Evolutionary conservation across 2,113 vertebrate genomes (phyloP).

Genomic region (Coreoperca whiteheadi): DNA sequence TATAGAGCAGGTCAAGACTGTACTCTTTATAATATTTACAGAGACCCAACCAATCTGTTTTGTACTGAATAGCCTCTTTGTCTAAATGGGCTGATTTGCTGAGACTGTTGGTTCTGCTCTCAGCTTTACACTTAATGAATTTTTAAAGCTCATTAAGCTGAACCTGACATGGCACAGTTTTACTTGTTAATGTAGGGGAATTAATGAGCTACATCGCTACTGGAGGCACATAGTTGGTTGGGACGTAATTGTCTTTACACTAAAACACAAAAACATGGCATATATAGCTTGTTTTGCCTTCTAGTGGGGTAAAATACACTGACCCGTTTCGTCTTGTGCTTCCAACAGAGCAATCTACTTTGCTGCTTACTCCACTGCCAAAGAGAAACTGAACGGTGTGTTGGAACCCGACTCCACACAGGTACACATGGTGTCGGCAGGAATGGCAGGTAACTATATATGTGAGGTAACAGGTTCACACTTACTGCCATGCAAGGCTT

Average conservation of each 20-base stretch:
- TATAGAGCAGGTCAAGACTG: too few species aligned
- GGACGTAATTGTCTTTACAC: slow-evolving; percentile 31
- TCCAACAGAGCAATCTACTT: slow-evolving; percentile 95
- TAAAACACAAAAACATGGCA: slow-evolving; percentile 10
- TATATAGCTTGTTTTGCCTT: neutral
- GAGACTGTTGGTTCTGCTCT: slow-evolving; percentile 13
- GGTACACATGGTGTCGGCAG: slow-evolving; percentile 97
- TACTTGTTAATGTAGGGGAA: slow-evolving; percentile 25
- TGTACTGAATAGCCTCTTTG: slow-evolving; percentile 6
- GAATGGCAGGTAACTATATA: slow-evolving; percentile 91
- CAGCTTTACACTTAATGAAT: slow-evolving; percentile 12
- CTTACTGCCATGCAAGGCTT: neutral
- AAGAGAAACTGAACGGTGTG: slow-evolving; percentile 92
- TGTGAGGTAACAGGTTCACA: neutral
- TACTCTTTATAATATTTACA: too few species aligned
- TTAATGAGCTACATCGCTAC: slow-evolving; percentile 9
- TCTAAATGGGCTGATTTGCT: slow-evolving; percentile 18
- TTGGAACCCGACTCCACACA: slow-evolving; percentile 94
- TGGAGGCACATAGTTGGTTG: neutral
- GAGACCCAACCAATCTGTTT: too few species aligned
- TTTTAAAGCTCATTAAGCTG: slow-evolving; percentile 40
- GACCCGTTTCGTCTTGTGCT: neutral
- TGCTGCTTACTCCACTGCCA: slow-evolving; percentile 96
- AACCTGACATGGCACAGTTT: slow-evolving; percentile 27
- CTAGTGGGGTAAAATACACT: neutral